These are phyloP conservation scores for Heteromyza rotundicornis DNA, from an alignment of 2,888 invertebrate genomes.

Conservation along the genomic window DNA sequence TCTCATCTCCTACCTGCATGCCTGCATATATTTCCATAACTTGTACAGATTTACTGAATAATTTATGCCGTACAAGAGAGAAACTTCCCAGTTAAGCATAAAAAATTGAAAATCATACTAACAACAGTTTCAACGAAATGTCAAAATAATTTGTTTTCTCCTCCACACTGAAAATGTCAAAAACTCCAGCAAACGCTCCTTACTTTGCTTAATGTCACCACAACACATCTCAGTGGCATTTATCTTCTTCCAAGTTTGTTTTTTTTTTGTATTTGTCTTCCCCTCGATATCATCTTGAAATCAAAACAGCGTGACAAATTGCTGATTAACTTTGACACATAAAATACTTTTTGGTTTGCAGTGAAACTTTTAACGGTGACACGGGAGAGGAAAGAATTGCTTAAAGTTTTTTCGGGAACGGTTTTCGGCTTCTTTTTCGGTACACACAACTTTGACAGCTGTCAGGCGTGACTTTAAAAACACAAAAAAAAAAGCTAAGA, in stretches of 20 bases:
- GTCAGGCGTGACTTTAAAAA: not conserved
- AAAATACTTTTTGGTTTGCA: slow-evolving; percentile 5
- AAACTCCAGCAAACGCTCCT: not conserved
- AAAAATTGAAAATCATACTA: no score
- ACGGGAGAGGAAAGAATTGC: no score
- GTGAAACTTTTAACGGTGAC: not conserved
- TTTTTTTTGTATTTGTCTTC: not conserved
- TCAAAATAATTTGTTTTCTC: no score
- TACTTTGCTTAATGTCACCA: not conserved
- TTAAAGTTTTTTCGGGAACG: not conserved
- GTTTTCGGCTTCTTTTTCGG: not conserved
- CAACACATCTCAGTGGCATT: not conserved
- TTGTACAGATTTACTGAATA: no score
- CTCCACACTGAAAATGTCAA: not conserved
- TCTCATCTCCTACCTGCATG: no score
- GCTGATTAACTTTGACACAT: slow-evolving; percentile 47
- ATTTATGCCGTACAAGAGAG: no score
- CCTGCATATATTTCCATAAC: no score
- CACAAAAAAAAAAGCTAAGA: no score
- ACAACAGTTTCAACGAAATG: no score
- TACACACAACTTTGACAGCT: not conserved
- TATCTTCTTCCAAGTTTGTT: not conserved
- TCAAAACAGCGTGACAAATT: slow-evolving; percentile 32
- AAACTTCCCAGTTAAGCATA: no score
- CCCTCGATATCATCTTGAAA: not conserved